Evolutionary conservation across 2,113 vertebrate species (phyloP), one percentile per base, ranked within the genome.

Genomic region (Chloropsis cyanopogon): DNA sequence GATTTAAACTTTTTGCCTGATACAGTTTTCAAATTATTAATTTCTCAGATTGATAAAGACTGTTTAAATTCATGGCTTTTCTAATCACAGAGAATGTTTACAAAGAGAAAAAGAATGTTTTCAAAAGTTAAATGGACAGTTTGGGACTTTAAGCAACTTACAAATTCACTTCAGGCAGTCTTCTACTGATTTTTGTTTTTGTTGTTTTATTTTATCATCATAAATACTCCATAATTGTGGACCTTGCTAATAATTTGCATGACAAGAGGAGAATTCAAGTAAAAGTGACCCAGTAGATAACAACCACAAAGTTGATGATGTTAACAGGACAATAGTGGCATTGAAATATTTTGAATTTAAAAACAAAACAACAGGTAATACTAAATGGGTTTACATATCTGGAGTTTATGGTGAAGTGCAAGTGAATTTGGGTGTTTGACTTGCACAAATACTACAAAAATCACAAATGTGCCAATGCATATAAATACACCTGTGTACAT

Each of bases 31-130:
- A 97, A 97, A 97, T 97, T 93, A 95, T 93, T 97, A 23, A 96
- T 96, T 97, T 97, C 91, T 96, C 70, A 88, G 49, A 52, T 68
- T 95, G 90, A 59, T 96, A 95, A 97, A 96, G 29, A 79, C 97
- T 97, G 95, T 97, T 97, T 96, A 96, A 97, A 97, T 96, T 97
- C 84, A 96, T 96, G 92, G 79, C 54, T 97, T 97, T 97, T 97
- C 89, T 96, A 96, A 96, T 64, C 66, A 93, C 70, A 96, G 88
- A 76, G 49, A 96, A 92, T 93, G 59, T 94, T 96, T 97, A 73
- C 91, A 96, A 76, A 87, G 71, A 88, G 88, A 96, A 95, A 80
- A 97, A 97, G 5, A 93, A 92, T 96, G 47, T 90, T 96, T 69
- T 94, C 96, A 96, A 97, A 95, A 88, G 79, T 95, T 97, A 97